Percentiles rank a stretch among this genome's conserved stretches.
These are phyloP conservation scores for Lasioglossum malachurum DNA, from an alignment of 2,888 invertebrate genomes.

Conservation along the genomic window DNA sequence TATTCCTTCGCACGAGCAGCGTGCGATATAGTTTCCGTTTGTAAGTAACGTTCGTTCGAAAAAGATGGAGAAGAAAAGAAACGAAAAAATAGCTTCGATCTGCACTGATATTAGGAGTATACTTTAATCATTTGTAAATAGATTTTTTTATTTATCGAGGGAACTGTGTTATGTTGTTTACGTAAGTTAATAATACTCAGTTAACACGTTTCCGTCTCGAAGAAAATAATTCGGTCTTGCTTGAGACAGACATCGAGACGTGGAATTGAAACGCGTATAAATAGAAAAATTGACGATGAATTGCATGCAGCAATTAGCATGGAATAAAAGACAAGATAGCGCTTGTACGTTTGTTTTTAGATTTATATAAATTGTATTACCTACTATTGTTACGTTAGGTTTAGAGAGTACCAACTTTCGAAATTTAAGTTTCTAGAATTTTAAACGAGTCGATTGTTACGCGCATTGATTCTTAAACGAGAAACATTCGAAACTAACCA, in stretches of 20 bases:
- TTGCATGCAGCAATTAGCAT: constrained; percentile 31
- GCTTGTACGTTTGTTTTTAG: constrained; percentile 34
- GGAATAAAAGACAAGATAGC: constrained; percentile 46
- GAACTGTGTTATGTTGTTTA: constrained; percentile 10
- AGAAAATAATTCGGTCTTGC: not conserved
- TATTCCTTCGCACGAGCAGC: constrained; percentile 14
- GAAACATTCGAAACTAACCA: not conserved
- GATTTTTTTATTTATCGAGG: constrained; percentile 19
- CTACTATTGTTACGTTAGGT: constrained; percentile 17
- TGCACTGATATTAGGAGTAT: not conserved
- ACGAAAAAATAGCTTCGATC: not conserved
- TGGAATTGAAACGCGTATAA: constrained; percentile 26
- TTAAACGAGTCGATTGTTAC: constrained; percentile 15
- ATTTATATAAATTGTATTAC: constrained; percentile 24
- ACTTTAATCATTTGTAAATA: constrained; percentile 14
- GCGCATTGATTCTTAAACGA: not conserved
- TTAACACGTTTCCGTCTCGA: not conserved
- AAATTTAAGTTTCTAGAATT: constrained; percentile 18
- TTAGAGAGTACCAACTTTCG: constrained; percentile 12
- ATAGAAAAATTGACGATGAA: constrained; percentile 5
- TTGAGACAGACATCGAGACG: not conserved
- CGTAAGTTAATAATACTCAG: constrained; percentile 37
- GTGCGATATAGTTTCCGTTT: not conserved
- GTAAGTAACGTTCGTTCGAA: constrained; percentile 16
- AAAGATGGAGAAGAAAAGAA: not conserved